Evolutionary conservation across 1,140 invertebrate species (phyloP), one percentile per base, ranked within the genome.

Genomic region (Drosophila obscura): DNA sequence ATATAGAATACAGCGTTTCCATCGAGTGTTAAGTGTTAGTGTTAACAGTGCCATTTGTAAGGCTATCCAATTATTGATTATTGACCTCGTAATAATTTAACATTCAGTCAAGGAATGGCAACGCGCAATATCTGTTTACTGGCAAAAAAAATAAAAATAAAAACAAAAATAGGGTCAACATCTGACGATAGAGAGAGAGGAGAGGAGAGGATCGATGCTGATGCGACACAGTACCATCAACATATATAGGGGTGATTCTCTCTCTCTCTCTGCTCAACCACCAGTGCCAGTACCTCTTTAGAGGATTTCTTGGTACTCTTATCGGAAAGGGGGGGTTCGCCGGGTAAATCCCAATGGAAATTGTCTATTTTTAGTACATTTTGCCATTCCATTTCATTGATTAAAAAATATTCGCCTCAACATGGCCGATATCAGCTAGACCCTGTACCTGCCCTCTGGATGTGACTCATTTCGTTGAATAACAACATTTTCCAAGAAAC

Each of bases 51-150:
- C 59, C 59, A 41, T 65, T 64, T 44, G 11, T 39, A 39, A 39
- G 35, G 35, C 35, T 39, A 11, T 28, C 4, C 11, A 5, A 11
- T 39, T 58, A 69, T 57, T 65, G 57, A 39, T 35, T 57, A 19
- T 69, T 69, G 66, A 68, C 66, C 66, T 69, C 65, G 66, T 43
- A 57, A 69, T 51, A 52, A 24, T 64, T 48, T 39, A 39, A 39
- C 35, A 57, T 50, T 22, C 51, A 65, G n/a, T 68, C 68, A 69
- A 69, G 51, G 45, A 69, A 69, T 31, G 35, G 66, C 51, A 45
- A 49, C 66, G 66, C 66, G 66, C 66, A 69, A 50, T 69, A 69
- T 69, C 64, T 69, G 66, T 69, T 69, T 69, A 69, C 66, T 55
- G 66, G 57, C 66, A 50, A 69, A 68, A 39, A 13, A 35, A 13